These are phyloP conservation scores for Bedellia somnulentella DNA, from an alignment of 2,888 invertebrate genomes.

Conservation along the genomic window DNA sequence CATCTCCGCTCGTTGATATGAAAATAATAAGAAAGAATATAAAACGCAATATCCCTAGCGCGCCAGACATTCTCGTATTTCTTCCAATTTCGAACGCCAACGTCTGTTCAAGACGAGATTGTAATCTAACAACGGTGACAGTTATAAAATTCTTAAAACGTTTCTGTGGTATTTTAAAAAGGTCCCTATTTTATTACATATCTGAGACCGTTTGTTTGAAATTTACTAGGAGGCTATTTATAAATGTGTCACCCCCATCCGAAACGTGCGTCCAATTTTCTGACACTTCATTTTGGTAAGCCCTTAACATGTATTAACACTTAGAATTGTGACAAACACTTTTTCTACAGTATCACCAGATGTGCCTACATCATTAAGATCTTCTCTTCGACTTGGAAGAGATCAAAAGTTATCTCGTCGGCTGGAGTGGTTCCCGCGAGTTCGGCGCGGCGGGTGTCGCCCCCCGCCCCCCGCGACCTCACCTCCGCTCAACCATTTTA, in stretches of 20 bases:
- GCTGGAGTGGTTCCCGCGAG: slow-evolving; percentile 34
- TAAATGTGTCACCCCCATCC: slow-evolving; percentile 47
- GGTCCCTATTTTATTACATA: too few relatives aligned
- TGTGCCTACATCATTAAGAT: slow-evolving; percentile 58
- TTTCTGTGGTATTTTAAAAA: slow-evolving; percentile 12
- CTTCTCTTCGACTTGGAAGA: slow-evolving; percentile 48
- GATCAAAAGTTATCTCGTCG: slow-evolving; percentile 57
- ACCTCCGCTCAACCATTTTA: slow-evolving; percentile 22
- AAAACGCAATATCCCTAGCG: slow-evolving; percentile 24
- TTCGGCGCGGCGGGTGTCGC: slow-evolving; percentile 19
- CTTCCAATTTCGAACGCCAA: slow-evolving; percentile 16
- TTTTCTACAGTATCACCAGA: slow-evolving; percentile 49
- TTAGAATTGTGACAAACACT: slow-evolving; percentile 34
- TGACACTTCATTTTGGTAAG: slow-evolving; percentile 45
- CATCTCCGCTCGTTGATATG: slow-evolving; percentile 34
- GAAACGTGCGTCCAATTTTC: slow-evolving; percentile 31
- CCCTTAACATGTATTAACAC: slow-evolving; percentile 60
- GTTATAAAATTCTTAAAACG: slow-evolving; percentile 6
- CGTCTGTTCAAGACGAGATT: slow-evolving; percentile 15
- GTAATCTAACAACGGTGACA: slow-evolving; percentile 18
- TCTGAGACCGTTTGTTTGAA: slow-evolving; percentile 19
- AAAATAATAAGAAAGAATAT: slow-evolving; percentile 39
- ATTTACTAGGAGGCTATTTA: slow-evolving; percentile 28
- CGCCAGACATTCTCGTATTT: slow-evolving; percentile 15
- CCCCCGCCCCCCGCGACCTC: slow-evolving; percentile 23